phyloP scores from a whole-genome alignment of 2,888 invertebrate genomes.

The Heliconius hortense region DNA sequence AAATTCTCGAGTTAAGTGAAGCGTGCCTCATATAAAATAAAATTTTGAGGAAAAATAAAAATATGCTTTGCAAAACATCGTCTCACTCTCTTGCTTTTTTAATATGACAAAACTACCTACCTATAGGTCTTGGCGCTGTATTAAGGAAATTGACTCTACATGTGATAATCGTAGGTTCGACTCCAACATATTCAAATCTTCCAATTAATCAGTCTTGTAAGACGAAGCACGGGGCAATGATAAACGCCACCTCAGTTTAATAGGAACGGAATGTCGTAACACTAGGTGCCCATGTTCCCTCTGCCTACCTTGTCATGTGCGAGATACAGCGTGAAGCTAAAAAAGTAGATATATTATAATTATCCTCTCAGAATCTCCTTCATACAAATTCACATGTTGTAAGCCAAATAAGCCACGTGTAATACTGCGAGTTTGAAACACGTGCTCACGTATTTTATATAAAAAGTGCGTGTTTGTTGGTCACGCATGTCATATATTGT shows the following conservation, averaged over 20 bases:
- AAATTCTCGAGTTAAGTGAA: neutral
- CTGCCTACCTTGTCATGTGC: no score
- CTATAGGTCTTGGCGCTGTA: neutral
- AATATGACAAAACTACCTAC: neutral
- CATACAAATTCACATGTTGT: neutral
- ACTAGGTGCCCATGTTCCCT: no score
- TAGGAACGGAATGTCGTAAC: no score
- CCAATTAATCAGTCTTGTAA: neutral
- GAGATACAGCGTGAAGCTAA: no score
- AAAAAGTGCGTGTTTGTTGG: neutral
- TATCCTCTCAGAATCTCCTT: neutral
- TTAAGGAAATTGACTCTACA: neutral
- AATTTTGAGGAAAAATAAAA: neutral
- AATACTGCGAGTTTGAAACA: neutral
- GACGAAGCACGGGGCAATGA: neutral
- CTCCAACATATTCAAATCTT: neutral
- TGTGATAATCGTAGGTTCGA: neutral
- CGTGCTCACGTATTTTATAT: conserved; percentile 14
- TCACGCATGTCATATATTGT: conserved; percentile 3
- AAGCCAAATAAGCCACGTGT: neutral
- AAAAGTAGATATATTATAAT: no score
- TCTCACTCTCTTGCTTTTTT: neutral
- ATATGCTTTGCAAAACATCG: neutral
- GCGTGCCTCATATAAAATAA: neutral
- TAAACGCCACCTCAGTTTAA: neutral